Conservation (phyloP, 2,113 vertebrate genomes). For the Calypte anna region DNA sequence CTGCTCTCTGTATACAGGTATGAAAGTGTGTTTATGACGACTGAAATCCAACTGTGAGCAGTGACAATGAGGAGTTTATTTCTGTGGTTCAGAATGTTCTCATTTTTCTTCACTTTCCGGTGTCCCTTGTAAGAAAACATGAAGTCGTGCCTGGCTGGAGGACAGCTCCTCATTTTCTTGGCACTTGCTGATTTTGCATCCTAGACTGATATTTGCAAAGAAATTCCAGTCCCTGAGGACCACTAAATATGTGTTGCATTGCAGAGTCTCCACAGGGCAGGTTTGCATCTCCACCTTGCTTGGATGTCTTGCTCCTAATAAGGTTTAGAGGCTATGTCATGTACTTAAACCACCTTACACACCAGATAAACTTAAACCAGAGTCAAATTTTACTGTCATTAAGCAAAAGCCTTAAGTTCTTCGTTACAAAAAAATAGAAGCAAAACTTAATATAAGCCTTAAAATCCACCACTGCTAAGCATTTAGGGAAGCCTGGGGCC, state of each 20-base stretch:
- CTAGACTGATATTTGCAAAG: constrained; percentile 12
- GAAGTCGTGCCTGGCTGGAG: not conserved
- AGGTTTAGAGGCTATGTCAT: not conserved
- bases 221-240: not conserved
- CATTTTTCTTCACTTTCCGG: not conserved
- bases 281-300: not conserved
- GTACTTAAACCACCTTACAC: not conserved
- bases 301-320: not conserved
- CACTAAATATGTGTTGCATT: not conserved
- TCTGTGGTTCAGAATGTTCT: not conserved
- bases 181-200: constrained; percentile 13
- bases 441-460: not conserved
- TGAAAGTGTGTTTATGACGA: not conserved
- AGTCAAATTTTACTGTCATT: not conserved
- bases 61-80: constrained; percentile 37
- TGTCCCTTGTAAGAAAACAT: constrained; percentile 7
- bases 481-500: not conserved
- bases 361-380: not conserved
- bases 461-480: not conserved
- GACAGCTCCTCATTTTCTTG: constrained; percentile 48
- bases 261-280: not conserved
- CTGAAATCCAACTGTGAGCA: not conserved
- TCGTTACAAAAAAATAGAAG: not conserved
- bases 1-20: not conserved
- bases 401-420: not conserved